A percentile compares a stretch with the other conserved stretches of the same genome.
Conservation (phyloP, 1,140 invertebrate species). For the Aphaenogaster floridana region DNA sequence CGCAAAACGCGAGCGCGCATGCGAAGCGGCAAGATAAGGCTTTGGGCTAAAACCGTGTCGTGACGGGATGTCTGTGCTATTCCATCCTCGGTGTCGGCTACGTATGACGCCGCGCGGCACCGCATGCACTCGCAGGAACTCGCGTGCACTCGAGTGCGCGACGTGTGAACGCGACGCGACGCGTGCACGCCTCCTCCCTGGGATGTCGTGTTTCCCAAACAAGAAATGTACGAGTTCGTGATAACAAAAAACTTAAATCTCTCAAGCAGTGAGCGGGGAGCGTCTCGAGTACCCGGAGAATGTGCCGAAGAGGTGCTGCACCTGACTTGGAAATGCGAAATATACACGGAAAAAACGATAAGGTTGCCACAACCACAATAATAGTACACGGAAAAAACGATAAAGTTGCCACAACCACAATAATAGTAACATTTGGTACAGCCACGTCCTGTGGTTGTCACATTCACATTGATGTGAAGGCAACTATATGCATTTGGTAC, state of each 20-base stretch:
- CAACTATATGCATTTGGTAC: no score
- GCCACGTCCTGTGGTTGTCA: no score
- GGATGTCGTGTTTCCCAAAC: not conserved
- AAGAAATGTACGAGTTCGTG: not conserved
- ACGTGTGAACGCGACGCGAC: constrained; percentile 39
- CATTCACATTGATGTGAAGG: no score
- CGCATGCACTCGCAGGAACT: constrained; percentile 36
- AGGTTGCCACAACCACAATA: no score
- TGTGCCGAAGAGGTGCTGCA: not conserved
- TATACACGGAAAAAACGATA: no score
- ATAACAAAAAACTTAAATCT: not conserved
- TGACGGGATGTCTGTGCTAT: constrained; percentile 78
- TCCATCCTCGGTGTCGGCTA: constrained; percentile 67
- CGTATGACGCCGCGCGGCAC: constrained; percentile 55
- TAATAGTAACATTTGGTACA: no score
- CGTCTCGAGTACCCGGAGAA: not conserved
- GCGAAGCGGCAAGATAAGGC: constrained; percentile 80
- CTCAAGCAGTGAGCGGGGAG: not conserved
- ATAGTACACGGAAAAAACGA: no score
- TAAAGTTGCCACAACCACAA: no score
- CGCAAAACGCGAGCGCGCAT: constrained; percentile 75
- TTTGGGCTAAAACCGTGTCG: constrained; percentile 77
- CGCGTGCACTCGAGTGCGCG: constrained; percentile 63
- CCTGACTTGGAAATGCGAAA: not conserved
- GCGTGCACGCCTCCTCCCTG: not conserved